Conservation (phyloP, 1,140 invertebrate genomes). For the Lithobius niger region DNA sequence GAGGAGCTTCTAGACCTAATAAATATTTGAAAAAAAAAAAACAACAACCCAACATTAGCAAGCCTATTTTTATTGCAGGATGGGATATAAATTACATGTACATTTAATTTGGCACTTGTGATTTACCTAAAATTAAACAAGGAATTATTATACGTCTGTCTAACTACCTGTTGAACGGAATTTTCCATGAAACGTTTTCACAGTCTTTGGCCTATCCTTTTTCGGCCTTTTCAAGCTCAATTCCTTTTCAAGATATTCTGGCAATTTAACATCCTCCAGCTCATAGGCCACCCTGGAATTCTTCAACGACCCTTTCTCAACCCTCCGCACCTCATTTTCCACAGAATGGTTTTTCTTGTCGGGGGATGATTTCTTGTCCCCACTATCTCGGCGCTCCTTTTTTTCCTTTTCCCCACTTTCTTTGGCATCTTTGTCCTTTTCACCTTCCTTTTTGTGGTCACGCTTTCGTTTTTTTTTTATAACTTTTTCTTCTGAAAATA, state of each 20-base stretch:
- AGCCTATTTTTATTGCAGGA: too few relatives aligned
- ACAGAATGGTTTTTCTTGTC: background rate
- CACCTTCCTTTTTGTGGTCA: background rate
- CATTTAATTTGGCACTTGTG: too few relatives aligned
- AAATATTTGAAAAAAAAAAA: background rate
- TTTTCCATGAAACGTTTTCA: conserved; percentile 75
- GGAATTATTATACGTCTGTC: too few relatives aligned
- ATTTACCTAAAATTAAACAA: too few relatives aligned
- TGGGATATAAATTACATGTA: too few relatives aligned
- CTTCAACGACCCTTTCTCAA: background rate
- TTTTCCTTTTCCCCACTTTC: conserved; percentile 7
- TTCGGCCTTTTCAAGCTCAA: conserved; percentile 19
- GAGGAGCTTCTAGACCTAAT: conserved; percentile 51
- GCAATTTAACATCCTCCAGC: conserved; percentile 13
- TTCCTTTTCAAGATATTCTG: conserved; percentile 7
- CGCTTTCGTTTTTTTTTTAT: background rate
- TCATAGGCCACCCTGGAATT: background rate
- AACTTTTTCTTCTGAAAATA: background rate
- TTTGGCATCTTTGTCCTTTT: conserved; percentile 7
- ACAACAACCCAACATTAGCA: too few relatives aligned
- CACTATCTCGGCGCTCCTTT: conserved; percentile 10
- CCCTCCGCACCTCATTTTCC: background rate
- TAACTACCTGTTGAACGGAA: conserved; percentile 59
- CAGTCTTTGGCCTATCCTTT: conserved; percentile 53
- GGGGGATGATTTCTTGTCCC: conserved; percentile 5